Base-by-base conservation (phyloP, 1,140 invertebrate genomes). In the Macrobrachium rosenbergii region DNA sequence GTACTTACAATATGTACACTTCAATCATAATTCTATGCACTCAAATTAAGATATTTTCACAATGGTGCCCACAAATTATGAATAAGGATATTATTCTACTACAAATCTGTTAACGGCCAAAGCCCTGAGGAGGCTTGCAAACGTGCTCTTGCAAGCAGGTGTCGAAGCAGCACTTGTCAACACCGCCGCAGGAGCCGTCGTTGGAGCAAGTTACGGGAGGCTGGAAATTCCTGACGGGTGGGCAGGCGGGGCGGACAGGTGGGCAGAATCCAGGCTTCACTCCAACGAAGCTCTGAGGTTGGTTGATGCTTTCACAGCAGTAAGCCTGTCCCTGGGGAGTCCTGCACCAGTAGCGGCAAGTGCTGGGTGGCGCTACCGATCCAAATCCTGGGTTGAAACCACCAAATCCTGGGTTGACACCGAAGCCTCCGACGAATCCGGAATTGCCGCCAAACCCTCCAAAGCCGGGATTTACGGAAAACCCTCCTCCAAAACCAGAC, bases 101-200 rank as follows among this genome's bases (percentile, higher is more conserved):
- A 37, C 28, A 37, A 37, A 37, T 37, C 28, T 52, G 52, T 52
- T 52, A 52, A 52, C 52, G 52, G 37, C 21, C 21, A 72, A 23
- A 78, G 43, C 21, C 43, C 8, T 23, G 62, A 11, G 83, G 62
- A 5, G 83, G 83, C 83, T 86, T 86, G 63, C 83, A 86, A 16
- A 86, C 83, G 21, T 59, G 60, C 12, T 58, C 37, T 60, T 86
- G 23, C 7, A 86, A 75, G 23, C 83, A 86, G 19, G 60, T 78
- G 62, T 86, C 83, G 6, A 21, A 78, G 45, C 83, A 86, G 37
- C 83, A 86, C 64, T 86, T 86, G 83, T 86, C 83, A 62, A 19
- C 62, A n/a, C 76, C 83, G 0, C 23, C 7, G 60, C 83, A 86
- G 58, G 14, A 58, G 63, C 67, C 78, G 28, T 86, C 83, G 75